phyloP scores from a whole-genome alignment of 2,797 vertebrate genomes.

The Lagorchestes hirsutus region DNA sequence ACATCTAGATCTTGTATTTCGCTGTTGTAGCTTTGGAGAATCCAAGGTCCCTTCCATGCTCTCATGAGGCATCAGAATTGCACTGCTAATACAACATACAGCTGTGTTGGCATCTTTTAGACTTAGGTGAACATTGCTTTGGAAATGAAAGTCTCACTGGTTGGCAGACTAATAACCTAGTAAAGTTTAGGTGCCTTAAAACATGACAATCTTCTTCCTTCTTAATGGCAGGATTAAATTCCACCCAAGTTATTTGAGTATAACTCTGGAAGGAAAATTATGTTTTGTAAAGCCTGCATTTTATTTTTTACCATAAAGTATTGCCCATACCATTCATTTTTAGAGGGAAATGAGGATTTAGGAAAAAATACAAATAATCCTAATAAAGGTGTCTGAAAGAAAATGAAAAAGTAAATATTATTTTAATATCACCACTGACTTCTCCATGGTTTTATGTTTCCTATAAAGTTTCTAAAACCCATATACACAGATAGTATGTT shows the following conservation, averaged over 20 bases:
- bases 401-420: constrained; percentile 76
- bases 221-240: constrained; percentile 28
- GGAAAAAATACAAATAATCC: constrained; percentile 67
- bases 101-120: neutral
- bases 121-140: neutral
- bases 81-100: neutral
- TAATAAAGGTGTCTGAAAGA: constrained; percentile 72
- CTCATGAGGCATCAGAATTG: neutral
- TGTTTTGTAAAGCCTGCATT: constrained; percentile 42
- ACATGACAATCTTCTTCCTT: neutral
- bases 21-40: neutral
- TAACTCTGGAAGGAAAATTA: constrained; percentile 51
- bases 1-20: neutral
- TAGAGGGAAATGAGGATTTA: constrained; percentile 62
- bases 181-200: neutral
- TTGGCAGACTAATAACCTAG: neutral
- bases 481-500: constrained; percentile 58
- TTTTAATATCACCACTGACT: constrained; percentile 77
- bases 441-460: constrained; percentile 58
- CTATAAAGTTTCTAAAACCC: constrained; percentile 73
- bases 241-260: neutral
- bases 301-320: constrained; percentile 54
- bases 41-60: neutral
- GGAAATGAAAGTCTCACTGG: constrained; percentile 30
- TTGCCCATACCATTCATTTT: constrained; percentile 55